Conservation (phyloP, 92 coral and sea anemone species). For the Metridium senile region DNA sequence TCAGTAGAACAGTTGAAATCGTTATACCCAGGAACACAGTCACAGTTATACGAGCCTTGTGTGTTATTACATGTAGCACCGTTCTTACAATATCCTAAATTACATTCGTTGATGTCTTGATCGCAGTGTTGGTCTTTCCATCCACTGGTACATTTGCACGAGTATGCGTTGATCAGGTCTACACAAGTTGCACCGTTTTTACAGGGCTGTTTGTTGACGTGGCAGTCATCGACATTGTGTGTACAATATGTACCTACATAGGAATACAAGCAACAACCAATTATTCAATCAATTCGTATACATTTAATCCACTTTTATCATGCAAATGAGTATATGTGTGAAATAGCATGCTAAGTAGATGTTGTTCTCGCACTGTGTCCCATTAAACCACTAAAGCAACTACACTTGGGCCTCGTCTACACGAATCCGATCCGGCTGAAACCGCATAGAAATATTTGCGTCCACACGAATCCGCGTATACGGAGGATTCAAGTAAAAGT, state of each 20-base stretch:
- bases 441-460: too few relatives aligned
- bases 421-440: too few relatives aligned
- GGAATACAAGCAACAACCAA: neutral
- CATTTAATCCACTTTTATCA: too few relatives aligned
- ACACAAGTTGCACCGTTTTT: constrained; percentile 60
- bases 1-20: constrained; percentile 72
- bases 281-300: too few relatives aligned
- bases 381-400: too few relatives aligned
- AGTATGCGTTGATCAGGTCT: constrained; percentile 37
- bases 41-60: constrained; percentile 58
- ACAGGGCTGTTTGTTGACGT: constrained; percentile 37
- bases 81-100: constrained; percentile 70
- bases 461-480: too few relatives aligned
- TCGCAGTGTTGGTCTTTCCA: constrained; percentile 63
- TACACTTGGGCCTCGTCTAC: too few relatives aligned
- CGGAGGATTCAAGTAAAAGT: too few relatives aligned
- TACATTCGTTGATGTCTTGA: constrained; percentile 53
- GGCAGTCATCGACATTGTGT: constrained; percentile 73
- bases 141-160: constrained; percentile 59
- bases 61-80: constrained; percentile 69
- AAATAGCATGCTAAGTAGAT: too few relatives aligned
- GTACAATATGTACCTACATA: constrained; percentile 75
- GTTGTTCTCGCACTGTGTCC: too few relatives aligned
- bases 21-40: constrained; percentile 75
- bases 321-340: too few relatives aligned